Evolutionary conservation across 2,888 invertebrate species (phyloP), one percentile per base, ranked within the genome.

Genomic region (Hirtodrosophila trivittata): DNA sequence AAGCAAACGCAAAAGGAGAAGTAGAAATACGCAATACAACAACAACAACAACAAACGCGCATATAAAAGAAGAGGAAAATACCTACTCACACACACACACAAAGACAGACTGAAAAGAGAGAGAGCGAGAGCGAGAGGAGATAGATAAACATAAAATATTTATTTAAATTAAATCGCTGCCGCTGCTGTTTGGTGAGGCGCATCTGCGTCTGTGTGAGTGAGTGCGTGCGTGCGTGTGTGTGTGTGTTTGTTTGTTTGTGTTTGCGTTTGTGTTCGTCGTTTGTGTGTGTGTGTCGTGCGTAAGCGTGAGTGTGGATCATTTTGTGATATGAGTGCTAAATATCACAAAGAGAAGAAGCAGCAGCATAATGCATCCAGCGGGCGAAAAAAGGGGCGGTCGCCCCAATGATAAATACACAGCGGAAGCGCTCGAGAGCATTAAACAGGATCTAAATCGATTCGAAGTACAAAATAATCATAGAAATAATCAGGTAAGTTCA

Each of bases 331-430:
- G 91, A 90, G 89, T 89, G 87, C 89, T 88, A 89, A 89, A 80
- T 88, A 89, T 86, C 88, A 85, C 87, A 88, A 63, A 50, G 77
- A 73, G 73, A 63, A 69, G 77, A 60, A 85, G 82, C 75, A 78
- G 86, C 77, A 77, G 55, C 71, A 71, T 67, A 82, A 91, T 91
- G 91, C 90, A 91, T 90, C 89, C 90, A 90, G 90, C 91, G 89
- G 91, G 90, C 89, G 91, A 90, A 89, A 91, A 91, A 90, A 90
- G 90, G 89, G 90, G 77, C 75, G 77, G 91, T 88, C 90, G 90
- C 85, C 89, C 90, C 89, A 90, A 90, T 89, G 90, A 89, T 88
- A 89, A 90, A 85, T 91, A 91, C 80, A 90, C 90, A 78, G 89
- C 89, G 68, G 89, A 91, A 81, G 91, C 91, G 77, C 90, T 91